Evolutionary conservation across 2,113 vertebrate genomes (phyloP).

Genomic region (Phaethornis superciliosus): DNA sequence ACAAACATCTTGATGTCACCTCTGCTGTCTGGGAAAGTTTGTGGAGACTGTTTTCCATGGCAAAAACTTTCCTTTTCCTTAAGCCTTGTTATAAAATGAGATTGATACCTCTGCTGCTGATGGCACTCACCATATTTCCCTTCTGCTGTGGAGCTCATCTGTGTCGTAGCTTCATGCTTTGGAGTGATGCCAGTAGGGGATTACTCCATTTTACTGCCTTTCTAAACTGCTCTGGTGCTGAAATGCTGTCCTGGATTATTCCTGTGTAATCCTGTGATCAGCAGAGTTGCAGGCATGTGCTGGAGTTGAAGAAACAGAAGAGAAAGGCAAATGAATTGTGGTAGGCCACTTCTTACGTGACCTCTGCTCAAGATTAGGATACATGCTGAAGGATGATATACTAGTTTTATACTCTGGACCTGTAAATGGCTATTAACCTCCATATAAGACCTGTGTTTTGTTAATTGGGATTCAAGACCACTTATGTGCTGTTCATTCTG

Average conservation of each 20-base stretch:
- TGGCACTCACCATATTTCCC: not conserved
- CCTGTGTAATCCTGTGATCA: not conserved
- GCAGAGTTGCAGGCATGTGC: not conserved
- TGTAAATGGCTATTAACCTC: not conserved
- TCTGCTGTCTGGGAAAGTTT: not conserved
- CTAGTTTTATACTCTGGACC: not conserved
- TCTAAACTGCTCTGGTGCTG: conserved; percentile 7
- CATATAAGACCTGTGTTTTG: not conserved
- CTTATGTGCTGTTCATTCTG: not conserved
- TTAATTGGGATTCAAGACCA: not conserved
- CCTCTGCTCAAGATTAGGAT: not conserved
- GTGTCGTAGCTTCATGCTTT: not conserved
- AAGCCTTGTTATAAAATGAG: not conserved
- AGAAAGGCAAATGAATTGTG: not conserved
- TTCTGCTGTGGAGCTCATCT: not conserved
- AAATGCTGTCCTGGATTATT: conserved; percentile 51
- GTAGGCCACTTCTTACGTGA: not conserved
- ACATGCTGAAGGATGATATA: not conserved
- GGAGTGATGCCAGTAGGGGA: not conserved
- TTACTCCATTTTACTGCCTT: conserved; percentile 13
- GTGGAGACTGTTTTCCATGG: not conserved
- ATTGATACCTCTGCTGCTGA: not conserved
- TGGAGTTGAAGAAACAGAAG: not conserved
- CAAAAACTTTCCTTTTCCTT: not conserved
- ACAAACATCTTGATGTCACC: not conserved